Conservation (phyloP, 1,140 invertebrate genomes). For the Ylistrum balloti region DNA sequence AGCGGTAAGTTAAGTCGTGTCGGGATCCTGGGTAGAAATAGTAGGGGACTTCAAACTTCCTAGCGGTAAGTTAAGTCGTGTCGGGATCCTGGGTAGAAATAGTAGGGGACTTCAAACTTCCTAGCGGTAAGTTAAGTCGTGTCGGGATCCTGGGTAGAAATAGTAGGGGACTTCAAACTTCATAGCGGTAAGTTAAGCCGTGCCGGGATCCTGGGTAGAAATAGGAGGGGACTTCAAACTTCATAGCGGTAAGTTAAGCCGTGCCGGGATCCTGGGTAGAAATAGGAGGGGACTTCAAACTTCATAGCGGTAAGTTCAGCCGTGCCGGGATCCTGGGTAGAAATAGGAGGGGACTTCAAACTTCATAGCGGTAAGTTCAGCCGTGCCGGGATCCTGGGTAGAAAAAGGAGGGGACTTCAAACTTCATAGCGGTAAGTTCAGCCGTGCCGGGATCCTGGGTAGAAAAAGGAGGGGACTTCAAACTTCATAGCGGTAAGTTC, state of each 20-base stretch:
- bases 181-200: not conserved
- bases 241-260: not conserved
- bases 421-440: not conserved
- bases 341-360: not conserved
- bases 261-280: not conserved
- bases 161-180: not conserved
- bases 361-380: not conserved
- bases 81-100: constrained; percentile 25
- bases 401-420: not conserved
- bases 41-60: not conserved
- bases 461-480: not conserved
- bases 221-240: not conserved
- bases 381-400: not conserved
- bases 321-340: not conserved
- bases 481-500: not conserved
- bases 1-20: not conserved
- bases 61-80: not conserved
- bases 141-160: constrained; percentile 16
- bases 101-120: not conserved
- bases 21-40: constrained; percentile 14
- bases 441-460: not conserved
- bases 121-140: not conserved
- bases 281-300: not conserved
- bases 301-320: not conserved
- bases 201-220: not conserved